Evolutionary conservation across 2,797 vertebrate species (phyloP).

Genomic region (Pangasius djambal): DNA sequence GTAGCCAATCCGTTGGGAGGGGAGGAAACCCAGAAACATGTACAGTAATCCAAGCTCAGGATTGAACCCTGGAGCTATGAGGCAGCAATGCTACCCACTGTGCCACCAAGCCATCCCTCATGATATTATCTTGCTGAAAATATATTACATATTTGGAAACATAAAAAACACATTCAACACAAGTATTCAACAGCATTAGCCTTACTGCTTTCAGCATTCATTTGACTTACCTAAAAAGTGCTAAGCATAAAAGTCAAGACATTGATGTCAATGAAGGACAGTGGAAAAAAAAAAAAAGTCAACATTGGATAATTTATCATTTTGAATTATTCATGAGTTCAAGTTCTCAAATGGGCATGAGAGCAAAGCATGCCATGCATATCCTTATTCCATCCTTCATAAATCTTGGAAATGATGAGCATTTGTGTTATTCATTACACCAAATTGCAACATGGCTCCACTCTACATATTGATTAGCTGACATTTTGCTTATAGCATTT

Average conservation of each 20-base stretch:
- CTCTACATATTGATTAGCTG: constrained; percentile 52
- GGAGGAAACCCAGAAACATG: background rate
- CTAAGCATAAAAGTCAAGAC: constrained; percentile 23
- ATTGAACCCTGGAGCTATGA: background rate
- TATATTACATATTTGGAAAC: constrained; percentile 4
- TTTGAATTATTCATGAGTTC: constrained; percentile 41
- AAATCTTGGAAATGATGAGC: constrained; percentile 51
- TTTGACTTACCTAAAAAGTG: constrained; percentile 8
- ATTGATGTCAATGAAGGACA: constrained; percentile 31
- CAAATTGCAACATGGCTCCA: constrained; percentile 44
- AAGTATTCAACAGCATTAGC: constrained; percentile 12
- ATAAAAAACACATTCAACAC: background rate
- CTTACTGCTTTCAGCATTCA: constrained; percentile 3
- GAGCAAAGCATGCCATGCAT: constrained; percentile 37
- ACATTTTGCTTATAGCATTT: constrained; percentile 47
- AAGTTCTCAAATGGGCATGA: constrained; percentile 30
- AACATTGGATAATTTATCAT: constrained; percentile 14
- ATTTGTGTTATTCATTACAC: constrained; percentile 51
- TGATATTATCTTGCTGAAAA: background rate
- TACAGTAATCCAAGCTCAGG: background rate
- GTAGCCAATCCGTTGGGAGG: background rate
- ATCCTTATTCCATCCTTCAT: constrained; percentile 46
- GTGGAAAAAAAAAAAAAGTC: background rate
- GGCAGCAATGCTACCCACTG: background rate
- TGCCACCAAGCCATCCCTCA: background rate